Conservation (phyloP, 2,113 vertebrate genomes). For the Takifugu bimaculatus region DNA sequence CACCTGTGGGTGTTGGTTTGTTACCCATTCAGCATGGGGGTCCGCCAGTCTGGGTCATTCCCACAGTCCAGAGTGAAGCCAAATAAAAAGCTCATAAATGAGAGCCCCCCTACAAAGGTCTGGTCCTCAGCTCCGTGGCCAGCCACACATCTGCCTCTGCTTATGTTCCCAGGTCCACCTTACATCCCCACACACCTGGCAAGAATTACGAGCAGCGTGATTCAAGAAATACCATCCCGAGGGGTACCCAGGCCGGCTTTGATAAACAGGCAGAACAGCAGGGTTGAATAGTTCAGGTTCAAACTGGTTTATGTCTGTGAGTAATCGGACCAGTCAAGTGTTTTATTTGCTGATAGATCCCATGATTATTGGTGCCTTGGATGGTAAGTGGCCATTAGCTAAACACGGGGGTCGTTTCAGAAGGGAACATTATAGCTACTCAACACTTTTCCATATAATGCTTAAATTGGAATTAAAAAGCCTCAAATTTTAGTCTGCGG, state of each 20-base stretch:
- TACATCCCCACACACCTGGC: constrained; percentile 63
- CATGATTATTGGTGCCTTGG: constrained; percentile 7
- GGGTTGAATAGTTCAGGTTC: constrained; percentile 63
- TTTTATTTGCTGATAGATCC: constrained; percentile 27
- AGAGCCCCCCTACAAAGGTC: constrained; percentile 62
- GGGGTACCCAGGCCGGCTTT: constrained; percentile 59
- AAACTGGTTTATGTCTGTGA: constrained; percentile 38
- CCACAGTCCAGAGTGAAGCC: constrained; percentile 55
- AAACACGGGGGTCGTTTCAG: constrained; percentile 8
- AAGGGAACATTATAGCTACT: no score
- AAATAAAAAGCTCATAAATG: constrained; percentile 72
- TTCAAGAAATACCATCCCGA: constrained; percentile 67
- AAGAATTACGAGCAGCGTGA: constrained; percentile 68
- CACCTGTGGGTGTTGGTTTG: constrained; percentile 45
- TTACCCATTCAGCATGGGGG: constrained; percentile 60
- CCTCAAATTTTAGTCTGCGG: not conserved
- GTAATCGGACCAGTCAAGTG: constrained; percentile 23
- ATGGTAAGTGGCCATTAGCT: constrained; percentile 9
- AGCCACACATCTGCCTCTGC: constrained; percentile 66
- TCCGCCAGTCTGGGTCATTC: constrained; percentile 50
- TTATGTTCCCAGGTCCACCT: constrained; percentile 55
- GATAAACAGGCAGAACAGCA: constrained; percentile 41
- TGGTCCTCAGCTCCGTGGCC: constrained; percentile 44
- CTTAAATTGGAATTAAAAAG: constrained; percentile 10
- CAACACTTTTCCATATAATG: constrained; percentile 7